Conservation (phyloP, 2,888 invertebrate genomes). For the Abrostola tripartita region DNA sequence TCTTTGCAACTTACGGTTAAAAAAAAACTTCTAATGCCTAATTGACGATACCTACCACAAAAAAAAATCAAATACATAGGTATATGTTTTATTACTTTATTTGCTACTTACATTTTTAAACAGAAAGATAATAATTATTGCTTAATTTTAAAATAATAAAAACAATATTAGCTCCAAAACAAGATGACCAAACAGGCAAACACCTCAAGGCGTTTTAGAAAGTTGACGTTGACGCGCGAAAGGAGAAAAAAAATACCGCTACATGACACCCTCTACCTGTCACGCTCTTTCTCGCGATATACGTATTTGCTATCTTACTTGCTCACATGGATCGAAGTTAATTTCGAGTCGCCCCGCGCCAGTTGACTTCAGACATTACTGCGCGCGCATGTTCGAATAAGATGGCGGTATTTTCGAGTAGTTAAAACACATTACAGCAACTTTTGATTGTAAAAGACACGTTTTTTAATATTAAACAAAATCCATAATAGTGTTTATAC, state of each 20-base stretch:
- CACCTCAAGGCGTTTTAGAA: constrained; percentile 83
- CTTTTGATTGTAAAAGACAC: constrained; percentile 42
- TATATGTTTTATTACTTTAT: too few relatives aligned
- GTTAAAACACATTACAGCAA: constrained; percentile 59
- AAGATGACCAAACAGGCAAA: constrained; percentile 67
- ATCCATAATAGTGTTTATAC: constrained; percentile 32
- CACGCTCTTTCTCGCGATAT: constrained; percentile 62
- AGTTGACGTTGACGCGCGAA: constrained; percentile 85
- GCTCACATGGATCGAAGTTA: constrained; percentile 69
- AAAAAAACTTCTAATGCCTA: too few relatives aligned
- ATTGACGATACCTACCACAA: too few relatives aligned
- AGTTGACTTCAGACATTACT: constrained; percentile 71
- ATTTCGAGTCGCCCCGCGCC: constrained; percentile 70
- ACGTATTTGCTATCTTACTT: constrained; percentile 66
- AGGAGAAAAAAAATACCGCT: constrained; percentile 87
- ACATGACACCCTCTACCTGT: constrained; percentile 76
- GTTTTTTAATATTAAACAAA: constrained; percentile 12
- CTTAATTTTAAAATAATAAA: constrained; percentile 7
- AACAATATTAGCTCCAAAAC: constrained; percentile 62
- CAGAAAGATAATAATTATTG: too few relatives aligned
- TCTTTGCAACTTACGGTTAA: too few relatives aligned
- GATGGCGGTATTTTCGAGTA: constrained; percentile 63
- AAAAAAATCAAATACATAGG: too few relatives aligned
- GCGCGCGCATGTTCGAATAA: constrained; percentile 72
- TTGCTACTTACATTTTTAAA: too few relatives aligned